A percentile compares a stretch with the other conserved stretches of the same genome.
Conservation (phyloP, 2,797 vertebrate genomes). For the Falco novaeseelandiae region DNA sequence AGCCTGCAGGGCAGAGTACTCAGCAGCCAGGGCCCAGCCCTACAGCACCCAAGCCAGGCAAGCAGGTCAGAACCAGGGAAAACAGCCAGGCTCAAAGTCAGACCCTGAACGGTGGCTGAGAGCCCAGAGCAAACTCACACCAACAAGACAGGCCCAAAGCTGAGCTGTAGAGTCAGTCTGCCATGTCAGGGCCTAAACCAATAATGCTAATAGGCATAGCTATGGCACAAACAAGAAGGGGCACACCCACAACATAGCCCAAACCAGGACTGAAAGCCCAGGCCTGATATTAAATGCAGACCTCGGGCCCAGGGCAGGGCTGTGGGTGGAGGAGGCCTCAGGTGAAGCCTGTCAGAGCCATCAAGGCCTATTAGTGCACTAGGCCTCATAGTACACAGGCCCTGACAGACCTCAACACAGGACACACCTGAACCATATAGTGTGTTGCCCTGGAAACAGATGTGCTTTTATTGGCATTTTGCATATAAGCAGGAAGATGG, state of each 20-base stretch:
- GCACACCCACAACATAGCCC: no score
- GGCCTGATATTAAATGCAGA: neutral
- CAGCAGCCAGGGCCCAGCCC: neutral
- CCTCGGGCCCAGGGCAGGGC: accelerated
- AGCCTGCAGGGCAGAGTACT: neutral
- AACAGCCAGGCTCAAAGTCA: neutral
- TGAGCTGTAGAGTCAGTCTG: neutral
- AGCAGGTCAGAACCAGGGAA: neutral
- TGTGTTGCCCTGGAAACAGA: neutral
- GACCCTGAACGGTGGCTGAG: no score
- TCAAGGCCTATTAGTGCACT: accelerated
- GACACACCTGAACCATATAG: neutral
- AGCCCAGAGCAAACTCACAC: neutral
- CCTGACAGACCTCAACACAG: neutral
- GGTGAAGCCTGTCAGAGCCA: neutral
- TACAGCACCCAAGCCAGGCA: neutral
- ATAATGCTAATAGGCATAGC: accelerated
- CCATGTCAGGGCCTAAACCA: neutral
- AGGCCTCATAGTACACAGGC: accelerated
- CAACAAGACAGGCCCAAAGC: accelerated
- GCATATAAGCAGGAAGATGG: no score
- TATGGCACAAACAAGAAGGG: neutral
- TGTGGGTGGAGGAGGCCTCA: neutral
- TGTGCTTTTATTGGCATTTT: neutral
- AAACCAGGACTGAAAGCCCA: neutral